These are phyloP conservation scores for Esox niger DNA, from an alignment of 2,113 vertebrate species.

Conservation along the genomic window DNA sequence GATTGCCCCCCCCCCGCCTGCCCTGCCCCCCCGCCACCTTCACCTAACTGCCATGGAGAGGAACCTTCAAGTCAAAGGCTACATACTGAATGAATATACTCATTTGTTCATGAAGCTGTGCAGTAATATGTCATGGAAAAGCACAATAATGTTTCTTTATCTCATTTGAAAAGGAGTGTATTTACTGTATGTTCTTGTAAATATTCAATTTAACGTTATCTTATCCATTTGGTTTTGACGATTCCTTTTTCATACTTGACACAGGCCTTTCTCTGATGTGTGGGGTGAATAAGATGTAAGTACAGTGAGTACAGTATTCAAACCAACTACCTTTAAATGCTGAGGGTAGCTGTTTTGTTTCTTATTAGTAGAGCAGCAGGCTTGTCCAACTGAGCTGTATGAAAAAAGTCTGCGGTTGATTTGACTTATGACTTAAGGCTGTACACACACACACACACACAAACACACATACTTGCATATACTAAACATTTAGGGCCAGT, in stretches of 20 bases:
- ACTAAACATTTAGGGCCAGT: too few relatives aligned
- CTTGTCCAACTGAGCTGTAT: constrained; percentile 51
- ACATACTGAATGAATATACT: constrained; percentile 12
- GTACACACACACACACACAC: constrained; percentile 1
- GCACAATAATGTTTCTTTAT: constrained; percentile 49
- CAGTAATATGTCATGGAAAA: constrained; percentile 55
- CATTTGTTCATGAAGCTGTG: constrained; percentile 46
- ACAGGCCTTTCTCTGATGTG: constrained; percentile 43
- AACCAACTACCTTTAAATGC: constrained; percentile 54
- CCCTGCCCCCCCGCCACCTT: constrained; percentile 35
- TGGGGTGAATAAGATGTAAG: constrained; percentile 65
- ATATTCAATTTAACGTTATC: constrained; percentile 60
- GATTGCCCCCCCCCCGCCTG: constrained; percentile 38
- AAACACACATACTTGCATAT: too few relatives aligned
- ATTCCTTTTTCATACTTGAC: constrained; percentile 31
- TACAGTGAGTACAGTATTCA: constrained; percentile 69
- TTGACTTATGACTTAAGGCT: constrained; percentile 62
- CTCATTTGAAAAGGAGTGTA: constrained; percentile 49
- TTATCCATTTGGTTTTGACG: constrained; percentile 33
- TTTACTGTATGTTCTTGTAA: constrained; percentile 65
- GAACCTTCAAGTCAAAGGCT: not conserved
- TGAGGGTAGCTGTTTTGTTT: constrained; percentile 57
- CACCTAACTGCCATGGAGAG: constrained; percentile 8
- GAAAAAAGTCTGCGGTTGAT: constrained; percentile 40
- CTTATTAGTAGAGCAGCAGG: constrained; percentile 59